Evolutionary conservation across 2,113 vertebrate genomes (phyloP), one percentile per base, ranked within the genome.

Genomic region (Sisor rabdophorus): DNA sequence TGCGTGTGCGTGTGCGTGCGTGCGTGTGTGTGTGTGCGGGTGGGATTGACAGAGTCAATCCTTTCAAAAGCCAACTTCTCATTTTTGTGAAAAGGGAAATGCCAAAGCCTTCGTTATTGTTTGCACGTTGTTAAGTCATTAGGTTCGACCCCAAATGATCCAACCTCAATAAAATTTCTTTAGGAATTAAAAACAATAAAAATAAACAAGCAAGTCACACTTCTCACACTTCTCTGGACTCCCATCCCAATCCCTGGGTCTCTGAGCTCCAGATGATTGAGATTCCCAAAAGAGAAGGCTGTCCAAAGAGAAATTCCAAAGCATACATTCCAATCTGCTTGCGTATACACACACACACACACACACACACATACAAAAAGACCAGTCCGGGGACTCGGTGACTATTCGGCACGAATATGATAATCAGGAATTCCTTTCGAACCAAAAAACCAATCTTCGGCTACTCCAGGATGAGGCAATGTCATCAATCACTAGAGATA

Each of bases 241-340:
- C 65, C 22, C 36, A 52, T 55, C 60, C 54, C 15, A 69, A 56
- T 36, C 77, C 60, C 56, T 11, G n/a, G 28, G 58, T 61, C 80
- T 76, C 77, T 50, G 69, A 60, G 71, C 59, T 61, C 76, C 67
- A 79, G 77, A 77, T 70, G 59, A 76, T 32, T 56, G 68, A 79
- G 60, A 76, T 67, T 82, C 81, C 81, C 74, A 55, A 24, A 0
- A 63, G 81, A 77, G 61, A 40, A 54, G 26, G 22, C 73, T 36
- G 30, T 53, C 56, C 50, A 56, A 32, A 76, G 61, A 79, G 55
- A 82, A 69, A 79, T 79, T 79, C 81, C 81, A 74, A 54, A 44
- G 28, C 58, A 44, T 69, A 44, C 81, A 79, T 82, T 82, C 77
- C 77, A 24, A 73, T 79, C 50, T 73, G 32, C 36, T 73, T 71